phyloP scores from a whole-genome alignment of 2,797 vertebrate genomes.

The Triplophysa yarkandensis region DNA sequence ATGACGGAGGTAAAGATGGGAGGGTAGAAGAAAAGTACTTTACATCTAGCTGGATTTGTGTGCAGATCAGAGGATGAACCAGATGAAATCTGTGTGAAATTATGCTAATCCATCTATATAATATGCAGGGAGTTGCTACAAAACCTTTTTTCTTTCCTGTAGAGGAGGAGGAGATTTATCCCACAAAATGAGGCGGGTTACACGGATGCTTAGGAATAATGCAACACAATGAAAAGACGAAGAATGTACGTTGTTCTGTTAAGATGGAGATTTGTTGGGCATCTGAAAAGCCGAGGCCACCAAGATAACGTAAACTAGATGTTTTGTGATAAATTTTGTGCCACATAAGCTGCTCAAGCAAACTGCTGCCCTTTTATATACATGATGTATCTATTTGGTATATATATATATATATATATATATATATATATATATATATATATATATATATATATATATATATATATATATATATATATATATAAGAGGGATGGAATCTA shows the following conservation, averaged over 20 bases:
- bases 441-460: no score
- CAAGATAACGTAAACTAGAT: neutral
- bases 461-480: no score
- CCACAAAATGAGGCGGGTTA: slow-evolving; percentile 52
- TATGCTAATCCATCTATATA: slow-evolving; percentile 71
- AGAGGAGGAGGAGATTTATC: slow-evolving; percentile 44
- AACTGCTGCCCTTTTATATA: no score
- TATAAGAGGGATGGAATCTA: no score
- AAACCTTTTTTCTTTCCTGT: slow-evolving; percentile 41
- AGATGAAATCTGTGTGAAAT: slow-evolving; percentile 71
- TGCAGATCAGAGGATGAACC: slow-evolving; percentile 69
- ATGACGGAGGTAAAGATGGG: slow-evolving; percentile 8
- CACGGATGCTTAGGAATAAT: slow-evolving; percentile 35
- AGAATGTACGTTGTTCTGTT: slow-evolving; percentile 12
- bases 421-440: no score
- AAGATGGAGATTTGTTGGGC: slow-evolving; percentile 34
- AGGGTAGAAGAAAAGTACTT: slow-evolving; percentile 31
- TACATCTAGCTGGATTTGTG: slow-evolving; percentile 63
- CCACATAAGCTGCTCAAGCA: neutral
- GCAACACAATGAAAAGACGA: slow-evolving; percentile 27
- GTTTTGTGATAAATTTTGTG: neutral
- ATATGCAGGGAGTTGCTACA: slow-evolving; percentile 61
- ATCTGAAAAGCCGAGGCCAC: slow-evolving; percentile 9
- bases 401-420: no score
- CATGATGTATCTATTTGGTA: no score